Evolutionary conservation across 2,113 vertebrate genomes (phyloP).

Genomic region (Xenopus laevis): DNA sequence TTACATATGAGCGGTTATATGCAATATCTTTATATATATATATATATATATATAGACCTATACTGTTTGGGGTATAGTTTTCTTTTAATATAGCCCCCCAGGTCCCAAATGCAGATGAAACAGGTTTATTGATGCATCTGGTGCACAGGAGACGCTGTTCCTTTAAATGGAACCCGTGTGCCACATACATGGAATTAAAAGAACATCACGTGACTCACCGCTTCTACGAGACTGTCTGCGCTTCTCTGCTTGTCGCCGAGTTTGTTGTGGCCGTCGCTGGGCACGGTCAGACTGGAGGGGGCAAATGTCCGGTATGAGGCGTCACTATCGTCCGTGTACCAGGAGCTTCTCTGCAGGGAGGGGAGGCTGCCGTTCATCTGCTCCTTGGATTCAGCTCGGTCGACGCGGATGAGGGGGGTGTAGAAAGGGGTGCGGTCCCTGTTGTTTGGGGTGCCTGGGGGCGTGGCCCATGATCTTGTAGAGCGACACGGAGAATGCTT

Average conservation of each 20-base stretch:
- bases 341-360: slow-evolving; percentile 87
- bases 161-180: too few relatives aligned
- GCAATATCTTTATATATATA: too few relatives aligned
- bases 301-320: slow-evolving; percentile 84
- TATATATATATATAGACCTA: too few relatives aligned
- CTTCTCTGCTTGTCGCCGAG: slow-evolving; percentile 95
- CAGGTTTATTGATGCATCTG: not conserved
- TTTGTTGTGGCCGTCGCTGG: slow-evolving; percentile 82
- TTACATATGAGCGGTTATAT: too few relatives aligned
- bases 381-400: slow-evolving; percentile 75
- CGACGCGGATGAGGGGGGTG: slow-evolving; percentile 93
- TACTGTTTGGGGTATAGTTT: too few relatives aligned
- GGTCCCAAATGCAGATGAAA: too few relatives aligned
- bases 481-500: slow-evolving; percentile 90
- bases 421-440: slow-evolving; percentile 84
- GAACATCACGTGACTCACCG: slow-evolving; percentile 69
- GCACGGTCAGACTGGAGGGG: slow-evolving; percentile 87
- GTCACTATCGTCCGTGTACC: slow-evolving; percentile 92
- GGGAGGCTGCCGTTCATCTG: slow-evolving; percentile 80
- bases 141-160: too few relatives aligned
- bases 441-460: slow-evolving; percentile 85
- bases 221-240: slow-evolving; percentile 93
- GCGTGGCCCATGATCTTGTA: slow-evolving; percentile 92
- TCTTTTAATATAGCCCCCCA: too few relatives aligned
- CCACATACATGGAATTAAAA: too few relatives aligned